These are phyloP conservation scores for Tiaroga cobitis DNA, from an alignment of 2,797 vertebrate genomes.

Conservation along the genomic window DNA sequence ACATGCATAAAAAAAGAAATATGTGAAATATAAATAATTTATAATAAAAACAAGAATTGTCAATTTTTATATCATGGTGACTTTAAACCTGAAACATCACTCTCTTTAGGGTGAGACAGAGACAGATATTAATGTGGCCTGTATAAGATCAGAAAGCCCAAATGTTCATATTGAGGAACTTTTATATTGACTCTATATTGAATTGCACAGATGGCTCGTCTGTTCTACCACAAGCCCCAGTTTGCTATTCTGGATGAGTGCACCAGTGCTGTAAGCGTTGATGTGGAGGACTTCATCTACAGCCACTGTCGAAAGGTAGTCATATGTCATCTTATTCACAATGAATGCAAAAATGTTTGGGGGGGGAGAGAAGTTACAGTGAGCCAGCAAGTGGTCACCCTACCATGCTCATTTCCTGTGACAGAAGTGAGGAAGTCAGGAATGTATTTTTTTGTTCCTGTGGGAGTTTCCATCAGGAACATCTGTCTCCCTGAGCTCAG, in stretches of 20 bases:
- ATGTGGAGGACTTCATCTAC: conserved; percentile 97
- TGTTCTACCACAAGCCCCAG: conserved; percentile 98
- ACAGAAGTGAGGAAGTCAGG: not conserved
- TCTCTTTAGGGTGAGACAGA: not conserved
- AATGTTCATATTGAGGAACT: not conserved
- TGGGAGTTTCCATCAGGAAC: conserved; percentile 3
- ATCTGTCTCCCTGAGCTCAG: conserved; percentile 6
- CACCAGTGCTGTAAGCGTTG: conserved; percentile 96
- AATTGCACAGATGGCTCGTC: conserved; percentile 88
- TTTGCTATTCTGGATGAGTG: conserved; percentile 99
- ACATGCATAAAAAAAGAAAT: not conserved
- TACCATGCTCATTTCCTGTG: not conserved
- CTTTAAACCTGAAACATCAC: not conserved
- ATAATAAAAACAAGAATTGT: not conserved
- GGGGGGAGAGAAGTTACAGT: not conserved
- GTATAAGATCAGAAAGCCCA: conserved; percentile 19
- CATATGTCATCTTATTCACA: not conserved
- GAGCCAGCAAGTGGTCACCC: not conserved
- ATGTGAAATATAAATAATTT: not conserved
- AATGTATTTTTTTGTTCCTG: not conserved
- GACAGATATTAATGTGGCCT: not conserved
- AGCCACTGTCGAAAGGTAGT: conserved; percentile 92
- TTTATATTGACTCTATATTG: not conserved
- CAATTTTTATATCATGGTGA: not conserved
- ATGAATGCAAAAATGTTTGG: not conserved